A percentile compares a stretch with the other conserved stretches of the same genome.
These are phyloP conservation scores for Amphiprion ocellaris DNA, from an alignment of 2,113 vertebrate genomes.

Conservation along the genomic window DNA sequence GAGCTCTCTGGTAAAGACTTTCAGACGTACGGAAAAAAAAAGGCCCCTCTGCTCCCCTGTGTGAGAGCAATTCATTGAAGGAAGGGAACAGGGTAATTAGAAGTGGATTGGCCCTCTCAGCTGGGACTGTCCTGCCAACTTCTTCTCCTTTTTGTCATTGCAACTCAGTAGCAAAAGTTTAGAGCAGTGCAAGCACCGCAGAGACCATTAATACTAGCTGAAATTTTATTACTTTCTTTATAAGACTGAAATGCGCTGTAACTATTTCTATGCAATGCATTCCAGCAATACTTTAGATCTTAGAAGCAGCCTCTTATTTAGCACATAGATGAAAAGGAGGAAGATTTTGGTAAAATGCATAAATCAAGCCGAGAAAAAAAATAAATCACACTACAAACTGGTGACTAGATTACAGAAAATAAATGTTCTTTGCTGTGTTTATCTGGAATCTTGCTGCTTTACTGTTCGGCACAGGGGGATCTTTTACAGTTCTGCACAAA, in stretches of 20 bases:
- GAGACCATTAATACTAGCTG: slow-evolving; percentile 18
- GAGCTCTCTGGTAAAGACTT: slow-evolving; percentile 46
- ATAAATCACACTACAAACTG: neutral
- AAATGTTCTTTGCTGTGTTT: neutral
- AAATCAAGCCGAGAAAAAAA: neutral
- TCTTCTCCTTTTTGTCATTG: slow-evolving; percentile 33
- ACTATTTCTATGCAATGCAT: neutral
- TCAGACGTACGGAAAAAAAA: slow-evolving; percentile 16
- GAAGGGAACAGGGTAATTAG: slow-evolving; percentile 56
- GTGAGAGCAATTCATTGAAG: slow-evolving; percentile 42
- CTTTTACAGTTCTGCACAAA: no score
- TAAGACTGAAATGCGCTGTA: neutral
- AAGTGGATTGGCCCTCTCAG: slow-evolving; percentile 50
- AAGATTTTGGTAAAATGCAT: neutral
- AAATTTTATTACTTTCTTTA: neutral
- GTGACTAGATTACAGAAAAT: neutral
- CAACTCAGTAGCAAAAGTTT: slow-evolving; percentile 37
- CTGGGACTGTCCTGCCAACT: slow-evolving; percentile 62
- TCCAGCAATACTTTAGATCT: neutral
- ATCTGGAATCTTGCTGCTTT: no score
- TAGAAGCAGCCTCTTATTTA: neutral
- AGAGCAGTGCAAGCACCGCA: slow-evolving; percentile 25
- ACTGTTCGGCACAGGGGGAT: no score
- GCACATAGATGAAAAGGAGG: neutral
- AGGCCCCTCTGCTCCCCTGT: slow-evolving; percentile 52